Percentiles rank a stretch among this genome's conserved stretches.
phyloP scores from a whole-genome alignment of 2,797 vertebrate species.

The Pantherophis vulpinus region DNA sequence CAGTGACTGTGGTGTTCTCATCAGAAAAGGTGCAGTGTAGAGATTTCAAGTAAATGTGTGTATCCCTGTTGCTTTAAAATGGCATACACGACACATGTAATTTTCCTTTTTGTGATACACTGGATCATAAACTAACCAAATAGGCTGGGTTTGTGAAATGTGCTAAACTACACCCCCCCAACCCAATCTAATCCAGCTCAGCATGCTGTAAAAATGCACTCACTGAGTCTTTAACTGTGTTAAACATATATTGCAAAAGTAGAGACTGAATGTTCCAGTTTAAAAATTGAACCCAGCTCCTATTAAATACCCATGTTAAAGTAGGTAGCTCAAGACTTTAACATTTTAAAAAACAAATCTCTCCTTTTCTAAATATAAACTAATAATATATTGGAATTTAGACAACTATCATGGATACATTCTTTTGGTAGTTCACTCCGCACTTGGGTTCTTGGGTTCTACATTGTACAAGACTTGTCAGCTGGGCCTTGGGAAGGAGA shows the following conservation, averaged over 20 bases:
- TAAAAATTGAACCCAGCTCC: constrained; percentile 69
- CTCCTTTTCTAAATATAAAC: constrained; percentile 85
- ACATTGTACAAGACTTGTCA: constrained; percentile 99
- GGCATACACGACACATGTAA: constrained; percentile 36
- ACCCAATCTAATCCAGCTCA: neutral
- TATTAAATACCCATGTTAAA: constrained; percentile 80
- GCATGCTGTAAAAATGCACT: neutral
- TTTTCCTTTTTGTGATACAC: neutral
- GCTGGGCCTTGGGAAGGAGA: constrained; percentile 83
- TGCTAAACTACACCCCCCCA: neutral
- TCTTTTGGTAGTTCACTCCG: constrained; percentile 49
- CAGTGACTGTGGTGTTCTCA: constrained; percentile 78
- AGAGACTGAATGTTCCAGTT: constrained; percentile 70
- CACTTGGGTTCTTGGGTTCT: constrained; percentile 62
- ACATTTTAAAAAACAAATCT: constrained; percentile 83
- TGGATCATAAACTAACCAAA: neutral
- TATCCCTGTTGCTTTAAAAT: constrained; percentile 72
- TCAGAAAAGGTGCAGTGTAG: constrained; percentile 77
- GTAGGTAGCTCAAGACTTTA: constrained; percentile 84
- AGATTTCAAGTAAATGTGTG: constrained; percentile 83
- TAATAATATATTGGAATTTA: constrained; percentile 70
- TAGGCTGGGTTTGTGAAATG: neutral
- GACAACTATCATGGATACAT: constrained; percentile 64
- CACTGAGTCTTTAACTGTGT: neutral
- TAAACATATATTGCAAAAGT: neutral